A percentile compares a stretch with the other conserved stretches of the same genome.
Conservation (phyloP, 2,888 invertebrate genomes). For the Amphipyra berbera region DNA sequence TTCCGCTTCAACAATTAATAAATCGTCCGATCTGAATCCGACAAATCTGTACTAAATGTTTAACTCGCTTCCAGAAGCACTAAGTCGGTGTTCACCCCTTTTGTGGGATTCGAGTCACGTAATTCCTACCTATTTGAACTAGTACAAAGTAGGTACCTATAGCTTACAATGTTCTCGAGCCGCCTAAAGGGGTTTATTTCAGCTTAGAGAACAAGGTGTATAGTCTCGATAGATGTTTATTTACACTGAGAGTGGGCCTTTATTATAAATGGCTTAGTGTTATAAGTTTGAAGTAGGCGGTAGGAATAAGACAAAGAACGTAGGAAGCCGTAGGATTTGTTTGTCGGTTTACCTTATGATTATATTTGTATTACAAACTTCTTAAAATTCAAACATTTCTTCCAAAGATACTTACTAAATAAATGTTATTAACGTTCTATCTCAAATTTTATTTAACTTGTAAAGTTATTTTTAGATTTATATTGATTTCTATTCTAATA, state of each 20-base stretch:
- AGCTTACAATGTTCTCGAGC: constrained; percentile 58
- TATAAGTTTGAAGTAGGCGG: not conserved
- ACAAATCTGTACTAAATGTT: constrained; percentile 42
- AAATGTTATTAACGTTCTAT: no score
- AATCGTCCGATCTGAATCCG: constrained; percentile 24
- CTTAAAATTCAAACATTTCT: no score
- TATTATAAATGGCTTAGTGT: constrained; percentile 23
- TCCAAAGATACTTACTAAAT: no score
- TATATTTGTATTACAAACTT: no score
- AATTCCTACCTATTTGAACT: constrained; percentile 67
- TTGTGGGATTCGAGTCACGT: constrained; percentile 64
- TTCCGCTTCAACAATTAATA: constrained; percentile 22
- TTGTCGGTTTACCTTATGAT: not conserved
- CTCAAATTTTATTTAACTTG: no score
- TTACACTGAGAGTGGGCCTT: constrained; percentile 9
- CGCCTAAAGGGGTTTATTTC: constrained; percentile 59
- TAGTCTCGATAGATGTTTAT: constrained; percentile 33
- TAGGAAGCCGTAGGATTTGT: not conserved
- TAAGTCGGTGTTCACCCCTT: constrained; percentile 38
- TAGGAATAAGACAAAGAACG: not conserved
- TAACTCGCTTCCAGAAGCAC: constrained; percentile 37
- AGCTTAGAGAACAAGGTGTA: constrained; percentile 48
- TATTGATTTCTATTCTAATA: no score
- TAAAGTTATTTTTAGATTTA: no score
- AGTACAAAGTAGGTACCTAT: constrained; percentile 64